phyloP scores from a whole-genome alignment of 2,797 vertebrate genomes.

The Lutra lutra region DNA sequence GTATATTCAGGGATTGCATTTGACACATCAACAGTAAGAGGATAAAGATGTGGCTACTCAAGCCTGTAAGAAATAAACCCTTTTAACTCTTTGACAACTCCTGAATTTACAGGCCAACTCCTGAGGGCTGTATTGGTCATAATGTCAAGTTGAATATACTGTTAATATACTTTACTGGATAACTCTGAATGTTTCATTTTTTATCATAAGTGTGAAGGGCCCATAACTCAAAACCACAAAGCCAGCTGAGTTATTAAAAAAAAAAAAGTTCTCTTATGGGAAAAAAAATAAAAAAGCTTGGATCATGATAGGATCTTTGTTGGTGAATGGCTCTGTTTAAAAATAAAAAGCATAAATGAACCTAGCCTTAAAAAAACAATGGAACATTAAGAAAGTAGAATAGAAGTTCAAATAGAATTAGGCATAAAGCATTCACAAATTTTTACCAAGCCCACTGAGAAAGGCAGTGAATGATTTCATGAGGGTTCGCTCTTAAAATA shows the following conservation, averaged over 20 bases:
- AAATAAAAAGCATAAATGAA: slow-evolving; percentile 38
- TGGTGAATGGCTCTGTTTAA: slow-evolving; percentile 49
- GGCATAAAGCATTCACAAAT: background rate
- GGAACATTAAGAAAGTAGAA: slow-evolving; percentile 50
- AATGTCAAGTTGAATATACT: slow-evolving; percentile 83
- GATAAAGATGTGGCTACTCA: slow-evolving; percentile 37
- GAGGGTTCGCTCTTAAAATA: background rate
- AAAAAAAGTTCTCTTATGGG: slow-evolving; percentile 72
- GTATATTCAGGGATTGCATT: background rate
- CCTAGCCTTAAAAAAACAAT: background rate
- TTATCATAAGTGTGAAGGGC: slow-evolving; percentile 79
- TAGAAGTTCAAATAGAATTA: background rate
- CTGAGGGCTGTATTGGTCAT: slow-evolving; percentile 83
- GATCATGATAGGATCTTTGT: slow-evolving; percentile 54
- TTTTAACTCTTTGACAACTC: slow-evolving; percentile 82
- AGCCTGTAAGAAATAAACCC: slow-evolving; percentile 73
- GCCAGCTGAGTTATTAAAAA: slow-evolving; percentile 77
- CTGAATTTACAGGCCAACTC: slow-evolving; percentile 85
- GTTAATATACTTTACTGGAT: slow-evolving; percentile 83
- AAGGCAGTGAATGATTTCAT: background rate
- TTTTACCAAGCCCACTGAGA: background rate
- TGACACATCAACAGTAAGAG: background rate
- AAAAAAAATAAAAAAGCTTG: slow-evolving; percentile 56
- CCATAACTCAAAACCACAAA: slow-evolving; percentile 83
- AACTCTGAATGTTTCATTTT: slow-evolving; percentile 79